These are phyloP conservation scores for Syngnathus typhle DNA, from an alignment of 2,113 vertebrate species.

Conservation along the genomic window DNA sequence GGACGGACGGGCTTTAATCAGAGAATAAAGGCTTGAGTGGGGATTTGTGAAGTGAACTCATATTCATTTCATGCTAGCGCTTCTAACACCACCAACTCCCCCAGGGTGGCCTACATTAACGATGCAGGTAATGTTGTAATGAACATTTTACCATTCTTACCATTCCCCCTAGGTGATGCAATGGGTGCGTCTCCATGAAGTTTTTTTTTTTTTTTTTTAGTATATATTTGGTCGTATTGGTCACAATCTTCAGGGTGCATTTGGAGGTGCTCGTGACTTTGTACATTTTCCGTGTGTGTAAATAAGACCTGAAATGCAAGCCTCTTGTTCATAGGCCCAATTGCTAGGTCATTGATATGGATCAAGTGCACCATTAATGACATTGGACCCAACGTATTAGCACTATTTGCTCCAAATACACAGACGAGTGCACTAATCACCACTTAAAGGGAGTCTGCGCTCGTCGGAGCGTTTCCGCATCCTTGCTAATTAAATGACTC, in stretches of 20 bases:
- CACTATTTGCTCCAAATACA: slow-evolving; percentile 19
- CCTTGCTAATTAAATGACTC: slow-evolving; percentile 29
- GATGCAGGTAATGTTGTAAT: too few relatives aligned
- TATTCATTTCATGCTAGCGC: too few relatives aligned
- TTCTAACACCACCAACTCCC: too few relatives aligned
- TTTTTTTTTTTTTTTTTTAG: not conserved
- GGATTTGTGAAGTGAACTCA: too few relatives aligned
- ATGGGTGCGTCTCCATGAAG: not conserved
- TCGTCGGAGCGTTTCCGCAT: slow-evolving; percentile 6
- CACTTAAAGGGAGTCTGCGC: slow-evolving; percentile 5
- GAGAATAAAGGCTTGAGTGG: too few relatives aligned
- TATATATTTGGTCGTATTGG: not conserved
- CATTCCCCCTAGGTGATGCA: not conserved
- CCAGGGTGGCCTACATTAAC: too few relatives aligned
- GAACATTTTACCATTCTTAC: too few relatives aligned
- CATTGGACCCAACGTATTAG: slow-evolving; percentile 11
- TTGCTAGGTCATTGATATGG: slow-evolving; percentile 16
- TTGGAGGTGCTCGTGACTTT: not conserved
- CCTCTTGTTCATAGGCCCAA: slow-evolving; percentile 8
- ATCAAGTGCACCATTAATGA: slow-evolving; percentile 28
- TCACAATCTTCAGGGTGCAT: not conserved
- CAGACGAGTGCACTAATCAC: slow-evolving; percentile 11
- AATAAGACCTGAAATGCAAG: slow-evolving; percentile 6
- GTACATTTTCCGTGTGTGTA: not conserved
- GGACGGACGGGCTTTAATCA: too few relatives aligned